Conservation (phyloP, 2,113 vertebrate species). For the human (Homo sapiens) region DNA sequence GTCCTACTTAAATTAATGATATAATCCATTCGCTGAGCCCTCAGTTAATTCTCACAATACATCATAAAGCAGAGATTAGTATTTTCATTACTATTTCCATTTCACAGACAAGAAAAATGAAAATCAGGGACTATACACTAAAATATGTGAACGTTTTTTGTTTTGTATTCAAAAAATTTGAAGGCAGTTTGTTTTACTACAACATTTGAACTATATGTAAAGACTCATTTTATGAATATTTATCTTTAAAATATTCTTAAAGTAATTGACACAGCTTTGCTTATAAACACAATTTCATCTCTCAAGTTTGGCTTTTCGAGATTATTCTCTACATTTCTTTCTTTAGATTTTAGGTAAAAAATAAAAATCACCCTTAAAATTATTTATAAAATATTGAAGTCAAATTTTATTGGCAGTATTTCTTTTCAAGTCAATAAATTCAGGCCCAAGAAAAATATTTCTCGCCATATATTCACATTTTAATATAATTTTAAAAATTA, state of each 20-base stretch:
- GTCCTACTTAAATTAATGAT: background rate
- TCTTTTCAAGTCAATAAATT: background rate
- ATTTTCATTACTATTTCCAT: background rate
- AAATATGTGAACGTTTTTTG: background rate
- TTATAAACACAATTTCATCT: background rate
- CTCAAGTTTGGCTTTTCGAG: background rate
- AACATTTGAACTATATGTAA: background rate
- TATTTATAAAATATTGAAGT: background rate
- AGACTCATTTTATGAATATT: background rate
- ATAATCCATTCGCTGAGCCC: background rate
- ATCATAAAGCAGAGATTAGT: background rate
- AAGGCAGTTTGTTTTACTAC: background rate
- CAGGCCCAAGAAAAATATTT: background rate
- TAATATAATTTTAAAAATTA: background rate
- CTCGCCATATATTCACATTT: background rate
- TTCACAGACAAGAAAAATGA: background rate
- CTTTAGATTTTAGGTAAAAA: background rate
- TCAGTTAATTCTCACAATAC: background rate
- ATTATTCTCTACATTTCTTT: background rate
- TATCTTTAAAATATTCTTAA: background rate
- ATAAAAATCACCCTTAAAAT: background rate
- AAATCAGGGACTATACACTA: background rate
- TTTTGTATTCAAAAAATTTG: background rate
- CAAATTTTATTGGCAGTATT: background rate
- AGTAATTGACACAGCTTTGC: background rate